Evolutionary conservation across 2,888 invertebrate species (phyloP).

Genomic region (Mimachlamys varia): DNA sequence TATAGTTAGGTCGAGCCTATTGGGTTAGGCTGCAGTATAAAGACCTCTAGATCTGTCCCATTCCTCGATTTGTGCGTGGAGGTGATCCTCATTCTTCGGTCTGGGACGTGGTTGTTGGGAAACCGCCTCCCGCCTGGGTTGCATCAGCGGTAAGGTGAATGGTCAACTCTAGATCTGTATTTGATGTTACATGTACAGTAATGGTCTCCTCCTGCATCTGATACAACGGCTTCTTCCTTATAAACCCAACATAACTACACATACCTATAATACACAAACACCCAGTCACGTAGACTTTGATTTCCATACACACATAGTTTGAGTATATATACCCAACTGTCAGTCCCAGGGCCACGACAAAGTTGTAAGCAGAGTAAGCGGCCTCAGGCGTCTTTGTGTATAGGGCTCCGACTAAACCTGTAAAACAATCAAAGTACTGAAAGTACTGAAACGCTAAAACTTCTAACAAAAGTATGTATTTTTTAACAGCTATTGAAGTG

Average conservation of each 20-base stretch:
- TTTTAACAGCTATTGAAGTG: too few relatives aligned
- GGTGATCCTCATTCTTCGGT: not conserved
- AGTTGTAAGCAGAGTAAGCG: conserved; percentile 36
- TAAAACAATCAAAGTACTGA: not conserved
- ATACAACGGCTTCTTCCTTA: not conserved
- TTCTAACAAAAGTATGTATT: too few relatives aligned
- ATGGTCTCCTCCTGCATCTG: not conserved
- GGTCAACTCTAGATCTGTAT: not conserved
- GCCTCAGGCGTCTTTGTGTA: conserved; percentile 23
- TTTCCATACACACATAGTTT: conserved; percentile 39
- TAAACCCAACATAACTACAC: not conserved
- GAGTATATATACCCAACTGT: conserved; percentile 19
- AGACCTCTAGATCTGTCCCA: too few relatives aligned
- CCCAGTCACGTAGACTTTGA: conserved; percentile 32
- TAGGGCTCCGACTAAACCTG: conserved; percentile 33
- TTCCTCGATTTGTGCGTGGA: too few relatives aligned
- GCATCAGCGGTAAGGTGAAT: not conserved
- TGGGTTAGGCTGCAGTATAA: too few relatives aligned
- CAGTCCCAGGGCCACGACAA: conserved; percentile 9
- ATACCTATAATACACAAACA: conserved; percentile 37
- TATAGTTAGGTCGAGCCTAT: too few relatives aligned
- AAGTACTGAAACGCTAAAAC: too few relatives aligned
- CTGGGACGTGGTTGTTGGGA: not conserved
- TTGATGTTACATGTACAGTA: not conserved
- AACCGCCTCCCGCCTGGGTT: not conserved